Evolutionary conservation across 2,113 vertebrate genomes (phyloP).

Genomic region (Macrotis lagotis): DNA sequence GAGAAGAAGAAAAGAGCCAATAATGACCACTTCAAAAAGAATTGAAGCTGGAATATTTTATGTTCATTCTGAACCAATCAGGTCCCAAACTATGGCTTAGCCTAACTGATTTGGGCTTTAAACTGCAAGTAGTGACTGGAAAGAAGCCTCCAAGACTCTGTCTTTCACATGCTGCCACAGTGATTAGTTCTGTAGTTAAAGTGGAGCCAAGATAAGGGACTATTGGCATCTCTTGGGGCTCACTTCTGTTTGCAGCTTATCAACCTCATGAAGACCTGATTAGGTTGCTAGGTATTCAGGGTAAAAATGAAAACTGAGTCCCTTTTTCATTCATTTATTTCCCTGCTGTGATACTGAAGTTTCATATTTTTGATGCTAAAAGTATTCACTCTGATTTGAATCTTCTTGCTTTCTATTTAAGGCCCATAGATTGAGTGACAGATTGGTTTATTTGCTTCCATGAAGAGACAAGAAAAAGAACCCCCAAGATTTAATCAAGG

Average conservation of each 20-base stretch:
- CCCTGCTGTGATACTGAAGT: background rate
- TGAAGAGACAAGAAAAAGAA: background rate
- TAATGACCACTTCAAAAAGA: too few relatives aligned
- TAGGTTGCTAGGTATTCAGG: background rate
- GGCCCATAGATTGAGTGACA: background rate
- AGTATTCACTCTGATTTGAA: background rate
- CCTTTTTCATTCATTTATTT: constrained; percentile 23
- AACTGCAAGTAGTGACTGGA: constrained; percentile 13
- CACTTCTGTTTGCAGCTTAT: background rate
- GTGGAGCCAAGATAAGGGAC: background rate
- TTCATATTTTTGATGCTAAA: constrained; percentile 13
- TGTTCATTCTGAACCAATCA: too few relatives aligned
- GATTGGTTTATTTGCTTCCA: constrained; percentile 8
- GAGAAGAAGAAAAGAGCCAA: too few relatives aligned
- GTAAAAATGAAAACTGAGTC: background rate
- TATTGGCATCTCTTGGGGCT: background rate
- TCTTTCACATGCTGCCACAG: constrained; percentile 6
- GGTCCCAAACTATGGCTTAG: too few relatives aligned
- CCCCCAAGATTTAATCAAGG: background rate
- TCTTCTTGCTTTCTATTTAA: constrained; percentile 5
- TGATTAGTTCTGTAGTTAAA: background rate
- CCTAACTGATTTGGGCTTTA: too few relatives aligned
- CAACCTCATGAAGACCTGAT: background rate
- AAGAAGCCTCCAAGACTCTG: background rate
- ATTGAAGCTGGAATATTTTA: too few relatives aligned